Percentiles rank a stretch among this genome's conserved stretches.
These are phyloP conservation scores for Macrosoma leucophasiata DNA, from an alignment of 2,888 invertebrate species.

Conservation along the genomic window DNA sequence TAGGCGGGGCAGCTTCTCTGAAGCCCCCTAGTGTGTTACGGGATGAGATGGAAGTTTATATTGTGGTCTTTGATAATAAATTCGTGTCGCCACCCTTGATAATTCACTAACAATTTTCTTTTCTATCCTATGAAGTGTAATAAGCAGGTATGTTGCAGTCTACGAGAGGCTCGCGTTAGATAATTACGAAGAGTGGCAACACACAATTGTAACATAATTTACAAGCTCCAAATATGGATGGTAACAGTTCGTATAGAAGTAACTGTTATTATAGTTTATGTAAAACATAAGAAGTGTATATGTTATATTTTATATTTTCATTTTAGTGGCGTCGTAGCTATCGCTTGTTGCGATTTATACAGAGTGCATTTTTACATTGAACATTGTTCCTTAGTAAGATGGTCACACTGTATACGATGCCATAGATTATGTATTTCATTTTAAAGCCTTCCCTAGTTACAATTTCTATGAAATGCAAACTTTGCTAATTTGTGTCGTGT, in stretches of 20 bases:
- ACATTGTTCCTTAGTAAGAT: slow-evolving; percentile 13
- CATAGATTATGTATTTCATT: slow-evolving; percentile 52
- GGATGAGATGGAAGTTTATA: slow-evolving; percentile 38
- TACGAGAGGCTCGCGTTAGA: slow-evolving; percentile 6
- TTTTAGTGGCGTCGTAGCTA: slow-evolving; percentile 34
- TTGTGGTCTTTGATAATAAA: slow-evolving; percentile 38
- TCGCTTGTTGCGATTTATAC: slow-evolving; percentile 18
- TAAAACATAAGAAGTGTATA: slow-evolving; percentile 70
- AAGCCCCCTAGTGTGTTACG: slow-evolving; percentile 38
- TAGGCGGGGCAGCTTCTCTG: slow-evolving; percentile 33
- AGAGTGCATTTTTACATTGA: slow-evolving; percentile 20
- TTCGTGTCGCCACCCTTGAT: slow-evolving; percentile 24
- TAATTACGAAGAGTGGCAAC: slow-evolving; percentile 29
- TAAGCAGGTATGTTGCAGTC: slow-evolving; percentile 12
- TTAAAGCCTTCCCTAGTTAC: slow-evolving; percentile 58
- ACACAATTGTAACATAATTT: slow-evolving; percentile 56
- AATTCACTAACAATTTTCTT: slow-evolving; percentile 14
- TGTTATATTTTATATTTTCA: slow-evolving; percentile 67
- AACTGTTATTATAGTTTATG: slow-evolving; percentile 72
- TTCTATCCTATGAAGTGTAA: slow-evolving; percentile 7
- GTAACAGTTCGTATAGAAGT: slow-evolving; percentile 64
- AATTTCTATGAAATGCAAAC: slow-evolving; percentile 52
- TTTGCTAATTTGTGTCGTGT: slow-evolving; percentile 67
- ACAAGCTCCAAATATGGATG: slow-evolving; percentile 53
- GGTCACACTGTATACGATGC: slow-evolving; percentile 30